Evolutionary conservation across 1,140 invertebrate genomes (phyloP).

Genomic region (Tetraneura akinire): DNA sequence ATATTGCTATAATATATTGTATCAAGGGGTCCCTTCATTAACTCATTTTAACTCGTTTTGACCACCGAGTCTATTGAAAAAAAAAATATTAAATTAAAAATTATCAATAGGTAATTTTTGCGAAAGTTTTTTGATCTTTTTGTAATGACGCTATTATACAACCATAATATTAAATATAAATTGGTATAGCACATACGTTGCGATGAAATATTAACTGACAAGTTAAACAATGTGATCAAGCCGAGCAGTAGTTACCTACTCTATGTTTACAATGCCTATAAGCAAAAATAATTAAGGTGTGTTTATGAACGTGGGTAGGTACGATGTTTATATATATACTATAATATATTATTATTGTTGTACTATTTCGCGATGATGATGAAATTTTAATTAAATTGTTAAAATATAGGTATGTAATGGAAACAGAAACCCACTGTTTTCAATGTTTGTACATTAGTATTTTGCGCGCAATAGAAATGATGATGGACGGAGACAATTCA

Average conservation of each 20-base stretch:
- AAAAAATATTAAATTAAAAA: no score
- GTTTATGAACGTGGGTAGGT: background rate
- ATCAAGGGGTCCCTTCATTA: no score
- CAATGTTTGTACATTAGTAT: background rate
- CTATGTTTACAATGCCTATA: background rate
- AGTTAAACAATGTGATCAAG: slow-evolving; percentile 7
- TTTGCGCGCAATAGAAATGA: background rate
- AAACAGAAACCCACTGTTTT: slow-evolving; percentile 5
- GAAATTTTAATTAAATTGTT: slow-evolving; percentile 15
- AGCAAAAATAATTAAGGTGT: slow-evolving; percentile 14
- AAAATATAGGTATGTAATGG: no score
- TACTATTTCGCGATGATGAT: background rate
- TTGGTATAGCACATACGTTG: no score
- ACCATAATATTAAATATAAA: no score
- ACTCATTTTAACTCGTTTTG: no score
- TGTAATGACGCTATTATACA: no score
- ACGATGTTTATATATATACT: background rate
- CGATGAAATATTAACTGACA: slow-evolving; percentile 4
- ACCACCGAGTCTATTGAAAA: no score
- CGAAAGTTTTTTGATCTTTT: no score
- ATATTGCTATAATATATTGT: no score
- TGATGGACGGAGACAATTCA: background rate
- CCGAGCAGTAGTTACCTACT: background rate
- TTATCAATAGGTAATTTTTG: no score
- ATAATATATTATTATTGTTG: no score